Evolutionary conservation across 2,888 invertebrate species (phyloP).

Genomic region (Xestia ashworthii): DNA sequence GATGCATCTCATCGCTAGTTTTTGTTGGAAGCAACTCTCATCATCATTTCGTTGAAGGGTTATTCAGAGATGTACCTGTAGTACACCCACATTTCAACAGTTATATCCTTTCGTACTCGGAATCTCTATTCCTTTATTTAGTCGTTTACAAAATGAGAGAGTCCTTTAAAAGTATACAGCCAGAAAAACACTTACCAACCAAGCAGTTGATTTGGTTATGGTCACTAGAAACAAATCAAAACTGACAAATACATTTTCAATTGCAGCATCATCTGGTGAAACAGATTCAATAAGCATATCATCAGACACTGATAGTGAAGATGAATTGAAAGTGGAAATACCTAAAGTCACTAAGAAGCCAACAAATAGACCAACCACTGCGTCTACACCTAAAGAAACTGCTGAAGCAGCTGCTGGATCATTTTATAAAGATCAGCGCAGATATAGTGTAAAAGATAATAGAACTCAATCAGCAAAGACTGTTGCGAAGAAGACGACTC

Average conservation of each 20-base stretch:
- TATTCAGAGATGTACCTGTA: background rate
- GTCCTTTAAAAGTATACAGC: background rate
- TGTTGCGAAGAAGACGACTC: constrained; percentile 16
- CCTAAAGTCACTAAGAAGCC: constrained; percentile 43
- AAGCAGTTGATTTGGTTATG: no score
- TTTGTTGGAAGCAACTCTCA: background rate
- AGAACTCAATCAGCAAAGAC: constrained; percentile 2
- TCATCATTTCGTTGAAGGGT: background rate
- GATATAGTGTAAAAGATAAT: constrained; percentile 28
- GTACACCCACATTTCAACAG: background rate
- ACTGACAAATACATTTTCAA: background rate
- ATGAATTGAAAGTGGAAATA: constrained; percentile 63
- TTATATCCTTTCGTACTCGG: background rate
- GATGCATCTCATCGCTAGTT: background rate
- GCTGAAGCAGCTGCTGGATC: constrained; percentile 10
- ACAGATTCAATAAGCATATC: constrained; percentile 76
- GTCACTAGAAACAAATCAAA: background rate
- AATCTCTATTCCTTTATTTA: background rate
- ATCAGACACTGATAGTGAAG: constrained; percentile 70
- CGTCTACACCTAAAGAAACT: constrained; percentile 31
- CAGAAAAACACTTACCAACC: background rate
- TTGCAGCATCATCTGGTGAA: constrained; percentile 79
- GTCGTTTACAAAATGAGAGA: background rate
- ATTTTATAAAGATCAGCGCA: constrained; percentile 15
- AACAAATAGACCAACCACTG: constrained; percentile 62